Conservation (phyloP, 1,140 invertebrate genomes). For the Drosophila micromelanica region DNA sequence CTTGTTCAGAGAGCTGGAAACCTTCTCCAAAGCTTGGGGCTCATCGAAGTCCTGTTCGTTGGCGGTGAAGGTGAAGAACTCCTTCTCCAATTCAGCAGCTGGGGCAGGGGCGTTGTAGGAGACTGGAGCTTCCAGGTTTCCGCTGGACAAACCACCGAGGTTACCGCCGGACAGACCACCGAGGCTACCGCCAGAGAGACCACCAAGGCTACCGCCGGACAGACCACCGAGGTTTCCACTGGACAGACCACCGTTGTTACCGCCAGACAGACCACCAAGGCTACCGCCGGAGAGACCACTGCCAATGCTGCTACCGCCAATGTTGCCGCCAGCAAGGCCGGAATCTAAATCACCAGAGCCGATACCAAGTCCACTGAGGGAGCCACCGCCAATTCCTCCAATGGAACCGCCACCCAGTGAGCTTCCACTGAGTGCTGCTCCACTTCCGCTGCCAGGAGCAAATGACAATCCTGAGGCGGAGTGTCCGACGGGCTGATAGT, state of each 20-base stretch:
- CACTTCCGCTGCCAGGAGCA: conserved; percentile 51
- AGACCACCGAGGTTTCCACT: no score
- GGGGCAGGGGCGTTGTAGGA: conserved; percentile 60
- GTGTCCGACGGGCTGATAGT: conserved; percentile 75
- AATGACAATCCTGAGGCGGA: conserved; percentile 67
- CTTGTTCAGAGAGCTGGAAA: conserved; percentile 58
- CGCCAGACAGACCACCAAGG: neutral
- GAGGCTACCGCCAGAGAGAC: no score
- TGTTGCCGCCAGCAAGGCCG: conserved; percentile 7
- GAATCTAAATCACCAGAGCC: neutral
- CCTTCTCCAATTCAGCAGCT: conserved; percentile 66
- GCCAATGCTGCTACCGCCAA: conserved; percentile 13
- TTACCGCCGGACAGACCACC: no score
- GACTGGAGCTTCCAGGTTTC: conserved; percentile 48
- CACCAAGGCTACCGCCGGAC: no score
- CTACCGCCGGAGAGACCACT: conserved; percentile 10
- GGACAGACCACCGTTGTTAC: no score
- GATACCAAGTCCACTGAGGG: neutral
- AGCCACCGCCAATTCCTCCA: no score
- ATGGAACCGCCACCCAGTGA: conserved; percentile 10
- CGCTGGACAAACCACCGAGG: no score
- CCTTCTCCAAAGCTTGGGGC: conserved; percentile 46
- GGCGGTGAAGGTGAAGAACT: conserved; percentile 67
- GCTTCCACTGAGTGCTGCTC: conserved; percentile 26
- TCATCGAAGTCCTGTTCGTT: conserved; percentile 71